A percentile compares a stretch with the other conserved stretches of the same genome.
phyloP scores from a whole-genome alignment of 2,113 vertebrate genomes.

The Enhydra lutris region DNA sequence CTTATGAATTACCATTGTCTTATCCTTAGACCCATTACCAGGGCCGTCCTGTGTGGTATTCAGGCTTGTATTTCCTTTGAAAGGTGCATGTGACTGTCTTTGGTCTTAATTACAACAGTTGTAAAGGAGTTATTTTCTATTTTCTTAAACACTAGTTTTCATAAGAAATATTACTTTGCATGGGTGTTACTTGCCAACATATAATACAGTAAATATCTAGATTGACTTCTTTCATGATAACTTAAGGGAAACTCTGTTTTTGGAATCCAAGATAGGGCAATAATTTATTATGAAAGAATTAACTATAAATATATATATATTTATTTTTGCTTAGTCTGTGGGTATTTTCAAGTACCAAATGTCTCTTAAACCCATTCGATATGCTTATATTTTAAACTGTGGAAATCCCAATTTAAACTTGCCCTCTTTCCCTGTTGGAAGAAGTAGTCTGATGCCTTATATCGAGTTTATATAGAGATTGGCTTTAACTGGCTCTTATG shows the following conservation, averaged over 20 bases:
- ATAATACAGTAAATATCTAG: background rate
- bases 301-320: background rate
- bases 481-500: background rate
- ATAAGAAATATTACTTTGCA: background rate
- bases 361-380: background rate
- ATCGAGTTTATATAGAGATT: background rate
- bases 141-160: constrained; percentile 37
- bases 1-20: background rate
- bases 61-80: constrained; percentile 3
- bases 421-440: background rate
- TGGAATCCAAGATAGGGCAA: background rate
- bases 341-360: constrained; percentile 13
- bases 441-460: background rate
- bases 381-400: background rate
- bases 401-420: background rate
- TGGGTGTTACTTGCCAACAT: background rate
- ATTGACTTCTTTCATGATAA: background rate
- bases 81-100: background rate
- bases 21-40: background rate
- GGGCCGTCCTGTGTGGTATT: background rate
- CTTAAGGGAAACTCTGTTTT: background rate
- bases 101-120: background rate
- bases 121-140: background rate
- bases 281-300: constrained; percentile 7
- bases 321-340: background rate